phyloP scores from a whole-genome alignment of 2,113 vertebrate species.

The Danionella cerebrum region DNA sequence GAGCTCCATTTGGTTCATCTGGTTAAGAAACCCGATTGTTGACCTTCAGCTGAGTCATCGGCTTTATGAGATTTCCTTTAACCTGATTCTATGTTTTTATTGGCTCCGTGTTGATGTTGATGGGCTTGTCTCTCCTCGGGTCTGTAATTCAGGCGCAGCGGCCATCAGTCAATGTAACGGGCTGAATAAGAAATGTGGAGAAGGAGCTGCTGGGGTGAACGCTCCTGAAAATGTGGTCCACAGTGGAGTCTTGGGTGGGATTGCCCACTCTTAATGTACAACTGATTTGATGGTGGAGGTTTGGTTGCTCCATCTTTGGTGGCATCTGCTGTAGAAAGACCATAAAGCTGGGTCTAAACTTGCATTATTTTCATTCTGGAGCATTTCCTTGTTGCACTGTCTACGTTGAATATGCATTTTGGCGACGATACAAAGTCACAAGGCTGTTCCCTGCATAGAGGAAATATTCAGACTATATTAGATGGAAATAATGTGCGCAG shows the following conservation, averaged over 20 bases:
- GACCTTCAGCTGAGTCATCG: conserved; percentile 42
- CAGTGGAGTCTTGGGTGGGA: too few species aligned
- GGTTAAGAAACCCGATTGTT: conserved; percentile 44
- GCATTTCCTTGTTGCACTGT: background rate
- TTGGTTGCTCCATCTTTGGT: too few species aligned
- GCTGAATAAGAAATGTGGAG: background rate
- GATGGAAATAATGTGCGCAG: background rate
- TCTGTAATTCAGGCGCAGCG: conserved; percentile 2
- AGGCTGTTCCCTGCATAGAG: background rate
- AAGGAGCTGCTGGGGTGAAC: background rate
- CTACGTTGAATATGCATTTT: background rate
- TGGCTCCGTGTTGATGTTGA: conserved; percentile 14
- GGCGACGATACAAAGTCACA: background rate
- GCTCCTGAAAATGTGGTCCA: background rate
- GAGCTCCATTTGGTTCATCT: too few species aligned
- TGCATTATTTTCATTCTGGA: too few species aligned
- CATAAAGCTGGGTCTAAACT: too few species aligned
- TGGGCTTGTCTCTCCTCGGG: conserved; percentile 1
- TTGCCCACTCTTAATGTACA: too few species aligned
- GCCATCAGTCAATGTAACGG: conserved; percentile 6
- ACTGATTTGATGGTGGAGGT: conserved; percentile 22
- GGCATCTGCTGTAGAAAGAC: too few species aligned
- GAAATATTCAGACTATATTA: background rate
- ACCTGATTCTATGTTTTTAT: conserved; percentile 43
- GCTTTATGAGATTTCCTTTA: conserved; percentile 55